Evolutionary conservation across 2,888 invertebrate genomes (phyloP).

Genomic region (Neoscelio sp.): DNA sequence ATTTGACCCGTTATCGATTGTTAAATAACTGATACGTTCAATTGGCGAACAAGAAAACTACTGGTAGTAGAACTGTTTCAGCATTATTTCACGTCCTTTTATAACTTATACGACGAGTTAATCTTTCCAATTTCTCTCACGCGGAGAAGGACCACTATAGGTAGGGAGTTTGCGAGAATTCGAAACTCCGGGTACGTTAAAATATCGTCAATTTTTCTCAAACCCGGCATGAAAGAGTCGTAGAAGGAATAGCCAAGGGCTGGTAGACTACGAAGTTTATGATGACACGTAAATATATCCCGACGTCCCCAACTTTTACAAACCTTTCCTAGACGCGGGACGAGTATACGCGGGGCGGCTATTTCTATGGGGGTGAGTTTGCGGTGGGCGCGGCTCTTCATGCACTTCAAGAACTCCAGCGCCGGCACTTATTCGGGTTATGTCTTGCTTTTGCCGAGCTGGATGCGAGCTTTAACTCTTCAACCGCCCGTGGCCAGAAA

Average conservation of each 20-base stretch:
- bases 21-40: neutral
- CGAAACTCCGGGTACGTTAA: constrained; percentile 55
- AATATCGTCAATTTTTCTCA: constrained; percentile 65
- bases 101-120: constrained; percentile 11
- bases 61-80: neutral
- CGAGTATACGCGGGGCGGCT: constrained; percentile 56
- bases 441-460: constrained; percentile 67
- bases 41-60: neutral
- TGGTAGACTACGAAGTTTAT: constrained; percentile 78
- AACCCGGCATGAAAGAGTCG: constrained; percentile 54
- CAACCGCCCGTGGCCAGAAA: constrained; percentile 74
- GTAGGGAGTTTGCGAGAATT: constrained; percentile 56
- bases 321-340: constrained; percentile 74
- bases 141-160: constrained; percentile 21
- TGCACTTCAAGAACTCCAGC: constrained; percentile 73
- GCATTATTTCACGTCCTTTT: neutral
- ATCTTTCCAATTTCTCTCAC: constrained; percentile 47
- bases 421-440: constrained; percentile 65
- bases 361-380: constrained; percentile 64
- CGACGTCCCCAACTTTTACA: constrained; percentile 79
- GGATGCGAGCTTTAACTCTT: constrained; percentile 74
- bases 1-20: constrained; percentile 11
- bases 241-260: constrained; percentile 68
- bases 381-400: constrained; percentile 74
- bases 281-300: constrained; percentile 80